phyloP scores from a whole-genome alignment of 2,797 vertebrate species.

The Phrynocephalus guinanensis region DNA sequence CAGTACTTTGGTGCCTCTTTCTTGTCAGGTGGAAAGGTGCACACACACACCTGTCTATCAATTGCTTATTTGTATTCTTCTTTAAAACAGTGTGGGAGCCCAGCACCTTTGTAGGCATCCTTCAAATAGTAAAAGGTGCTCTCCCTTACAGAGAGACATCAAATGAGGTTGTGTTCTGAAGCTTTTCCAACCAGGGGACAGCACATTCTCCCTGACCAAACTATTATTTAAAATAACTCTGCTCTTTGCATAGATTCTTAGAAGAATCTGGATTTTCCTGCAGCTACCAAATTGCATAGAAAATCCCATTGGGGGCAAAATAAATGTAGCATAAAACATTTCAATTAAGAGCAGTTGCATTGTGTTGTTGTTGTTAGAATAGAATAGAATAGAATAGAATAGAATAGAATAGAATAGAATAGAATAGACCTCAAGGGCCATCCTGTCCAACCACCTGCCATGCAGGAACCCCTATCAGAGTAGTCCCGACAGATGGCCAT shows the following conservation, averaged over 20 bases:
- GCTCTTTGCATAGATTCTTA: neutral
- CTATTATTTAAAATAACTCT: neutral
- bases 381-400: no score
- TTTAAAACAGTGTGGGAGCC: neutral
- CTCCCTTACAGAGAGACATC: neutral
- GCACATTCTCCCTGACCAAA: neutral
- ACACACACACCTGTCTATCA: neutral
- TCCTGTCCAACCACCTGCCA: no score
- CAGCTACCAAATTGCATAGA: no score
- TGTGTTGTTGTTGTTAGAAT: no score
- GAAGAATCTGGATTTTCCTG: no score
- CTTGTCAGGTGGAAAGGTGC: neutral
- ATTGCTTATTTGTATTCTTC: neutral
- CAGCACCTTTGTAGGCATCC: neutral
- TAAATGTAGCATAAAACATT: no score
- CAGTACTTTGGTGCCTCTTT: neutral
- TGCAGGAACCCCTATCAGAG: no score
- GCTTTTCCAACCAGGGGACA: neutral
- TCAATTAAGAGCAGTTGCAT: no score
- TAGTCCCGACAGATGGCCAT: no score
- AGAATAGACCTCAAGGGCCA: no score
- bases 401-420: no score
- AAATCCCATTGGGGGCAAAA: no score
- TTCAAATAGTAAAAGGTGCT: neutral
- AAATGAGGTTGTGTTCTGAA: neutral